phyloP scores from a whole-genome alignment of 2,888 invertebrate species.

The Cremastinae sp. region DNA sequence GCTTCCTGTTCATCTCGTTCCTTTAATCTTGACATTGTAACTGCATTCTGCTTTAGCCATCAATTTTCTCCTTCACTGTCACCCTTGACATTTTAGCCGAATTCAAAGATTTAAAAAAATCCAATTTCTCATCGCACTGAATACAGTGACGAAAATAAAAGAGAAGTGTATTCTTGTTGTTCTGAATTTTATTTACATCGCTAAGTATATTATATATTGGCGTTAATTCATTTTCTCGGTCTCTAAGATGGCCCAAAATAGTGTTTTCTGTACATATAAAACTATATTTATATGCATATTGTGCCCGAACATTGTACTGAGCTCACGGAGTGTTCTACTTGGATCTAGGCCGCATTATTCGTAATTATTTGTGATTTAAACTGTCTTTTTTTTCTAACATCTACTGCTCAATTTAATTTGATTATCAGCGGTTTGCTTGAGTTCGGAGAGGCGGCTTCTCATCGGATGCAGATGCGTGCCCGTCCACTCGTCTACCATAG shows the following conservation, averaged over 20 bases:
- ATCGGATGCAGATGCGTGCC: conserved; percentile 83
- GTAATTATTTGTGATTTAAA: not conserved
- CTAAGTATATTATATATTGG: not conserved
- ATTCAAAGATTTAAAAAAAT: not conserved
- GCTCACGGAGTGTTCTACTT: conserved; percentile 36
- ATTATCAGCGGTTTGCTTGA: conserved; percentile 82
- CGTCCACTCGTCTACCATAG: conserved; percentile 84
- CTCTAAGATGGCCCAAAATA: conserved; percentile 49
- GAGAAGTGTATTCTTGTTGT: not conserved
- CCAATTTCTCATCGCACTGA: conserved; percentile 20
- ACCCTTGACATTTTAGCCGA: conserved; percentile 26
- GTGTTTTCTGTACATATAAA: conserved; percentile 28
- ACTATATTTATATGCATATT: conserved; percentile 39
- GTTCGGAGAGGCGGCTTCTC: conserved; percentile 81
- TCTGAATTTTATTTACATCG: conserved; percentile 24
- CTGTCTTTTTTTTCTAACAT: conserved; percentile 43
- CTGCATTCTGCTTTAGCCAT: conserved; percentile 35
- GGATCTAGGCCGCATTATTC: conserved; percentile 28
- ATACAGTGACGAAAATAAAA: conserved; percentile 24
- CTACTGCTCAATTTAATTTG: conserved; percentile 81
- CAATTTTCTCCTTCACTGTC: conserved; percentile 29
- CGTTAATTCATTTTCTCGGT: conserved; percentile 18
- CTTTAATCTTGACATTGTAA: conserved; percentile 66
- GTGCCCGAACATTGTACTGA: conserved; percentile 45
- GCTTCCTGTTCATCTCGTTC: conserved; percentile 68